Conservation (phyloP, 2,113 vertebrate species). For the Pelodiscus sinensis region DNA sequence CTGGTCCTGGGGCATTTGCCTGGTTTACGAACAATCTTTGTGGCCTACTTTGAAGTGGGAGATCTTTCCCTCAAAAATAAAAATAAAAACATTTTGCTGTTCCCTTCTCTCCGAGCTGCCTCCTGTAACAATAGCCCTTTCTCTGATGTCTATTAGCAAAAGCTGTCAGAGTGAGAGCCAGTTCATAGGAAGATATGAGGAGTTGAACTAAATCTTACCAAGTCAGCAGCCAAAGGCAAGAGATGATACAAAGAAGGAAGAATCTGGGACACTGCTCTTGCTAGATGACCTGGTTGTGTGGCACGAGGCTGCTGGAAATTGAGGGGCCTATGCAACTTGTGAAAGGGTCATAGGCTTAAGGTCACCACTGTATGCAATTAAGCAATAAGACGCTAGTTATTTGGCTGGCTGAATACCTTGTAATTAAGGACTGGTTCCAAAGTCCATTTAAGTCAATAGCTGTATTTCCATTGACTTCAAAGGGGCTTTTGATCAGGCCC, state of each 20-base stretch:
- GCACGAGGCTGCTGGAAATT: background rate
- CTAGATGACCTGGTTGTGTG: background rate
- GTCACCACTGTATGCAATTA: conserved; percentile 34
- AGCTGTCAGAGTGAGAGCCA: background rate
- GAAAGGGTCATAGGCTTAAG: conserved; percentile 30
- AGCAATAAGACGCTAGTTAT: conserved; percentile 50
- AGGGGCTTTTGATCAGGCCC: conserved; percentile 56
- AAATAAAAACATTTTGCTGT: background rate
- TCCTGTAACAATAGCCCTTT: background rate
- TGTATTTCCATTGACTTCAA: conserved; percentile 62
- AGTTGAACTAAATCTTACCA: background rate
- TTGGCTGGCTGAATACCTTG: conserved; percentile 2
- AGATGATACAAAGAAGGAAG: background rate
- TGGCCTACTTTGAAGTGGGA: rapidly evolving
- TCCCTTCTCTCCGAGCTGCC: no score
- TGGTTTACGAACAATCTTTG: background rate
- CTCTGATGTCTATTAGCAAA: background rate
- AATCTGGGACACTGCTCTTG: background rate
- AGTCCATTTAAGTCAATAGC: conserved; percentile 59
- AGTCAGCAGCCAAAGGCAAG: background rate
- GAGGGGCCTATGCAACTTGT: background rate
- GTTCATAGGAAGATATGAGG: background rate
- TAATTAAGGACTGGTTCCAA: conserved; percentile 46
- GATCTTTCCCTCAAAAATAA: rapidly evolving
- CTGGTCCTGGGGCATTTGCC: background rate